phyloP scores from a whole-genome alignment of 2,888 invertebrate species.

The Gerris lacustris region DNA sequence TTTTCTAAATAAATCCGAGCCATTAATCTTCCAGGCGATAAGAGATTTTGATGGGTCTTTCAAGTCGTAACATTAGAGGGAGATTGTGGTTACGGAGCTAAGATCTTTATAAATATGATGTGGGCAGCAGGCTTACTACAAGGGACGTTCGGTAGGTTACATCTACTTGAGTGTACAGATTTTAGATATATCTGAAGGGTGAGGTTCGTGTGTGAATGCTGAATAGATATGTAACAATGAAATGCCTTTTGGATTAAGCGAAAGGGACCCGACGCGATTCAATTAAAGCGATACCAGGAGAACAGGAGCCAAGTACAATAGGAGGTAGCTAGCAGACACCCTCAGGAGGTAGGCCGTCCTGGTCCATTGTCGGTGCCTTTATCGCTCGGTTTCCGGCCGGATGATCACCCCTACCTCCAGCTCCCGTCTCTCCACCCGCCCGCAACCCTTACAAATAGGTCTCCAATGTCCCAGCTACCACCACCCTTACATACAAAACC shows the following conservation, averaged over 20 bases:
- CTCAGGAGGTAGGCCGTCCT: background rate
- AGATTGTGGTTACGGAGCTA: too few relatives aligned
- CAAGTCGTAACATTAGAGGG: background rate
- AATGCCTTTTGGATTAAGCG: background rate
- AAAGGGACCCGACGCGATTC: background rate
- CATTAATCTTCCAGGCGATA: background rate
- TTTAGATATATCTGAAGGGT: too few relatives aligned
- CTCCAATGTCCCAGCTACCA: background rate
- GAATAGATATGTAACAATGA: background rate
- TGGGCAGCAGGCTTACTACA: background rate
- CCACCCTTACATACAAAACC: background rate
- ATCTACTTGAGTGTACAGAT: too few relatives aligned
- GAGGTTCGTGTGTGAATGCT: background rate
- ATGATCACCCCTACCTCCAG: background rate
- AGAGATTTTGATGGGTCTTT: background rate
- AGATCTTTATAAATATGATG: background rate
- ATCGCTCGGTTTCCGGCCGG: slow-evolving; percentile 2
- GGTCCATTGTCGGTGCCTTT: background rate
- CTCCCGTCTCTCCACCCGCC: background rate
- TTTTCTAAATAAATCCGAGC: background rate
- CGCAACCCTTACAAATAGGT: slow-evolving; percentile 1
- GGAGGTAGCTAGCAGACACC: background rate
- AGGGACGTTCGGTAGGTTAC: background rate
- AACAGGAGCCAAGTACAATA: background rate
- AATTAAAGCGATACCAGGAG: slow-evolving; percentile 3